phyloP scores from a whole-genome alignment of 2,113 vertebrate genomes.

The Odontesthes bonariensis region DNA sequence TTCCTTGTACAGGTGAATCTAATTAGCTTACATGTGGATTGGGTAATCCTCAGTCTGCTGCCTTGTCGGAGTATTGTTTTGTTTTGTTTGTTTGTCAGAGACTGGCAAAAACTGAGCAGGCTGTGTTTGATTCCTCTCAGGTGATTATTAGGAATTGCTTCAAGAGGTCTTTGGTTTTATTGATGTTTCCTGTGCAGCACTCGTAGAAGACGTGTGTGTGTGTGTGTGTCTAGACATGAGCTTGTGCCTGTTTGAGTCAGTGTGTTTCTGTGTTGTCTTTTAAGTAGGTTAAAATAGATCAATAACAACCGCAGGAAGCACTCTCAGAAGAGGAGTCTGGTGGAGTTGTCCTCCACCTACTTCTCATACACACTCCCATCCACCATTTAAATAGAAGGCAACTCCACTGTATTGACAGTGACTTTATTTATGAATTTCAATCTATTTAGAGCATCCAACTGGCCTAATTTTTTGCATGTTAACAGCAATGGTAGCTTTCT shows the following conservation, averaged over 20 bases:
- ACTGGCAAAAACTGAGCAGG: slow-evolving; percentile 56
- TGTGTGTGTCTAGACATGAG: slow-evolving; percentile 23
- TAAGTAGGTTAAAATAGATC: slow-evolving; percentile 83
- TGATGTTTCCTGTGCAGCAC: slow-evolving; percentile 64
- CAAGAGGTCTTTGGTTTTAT: slow-evolving; percentile 64
- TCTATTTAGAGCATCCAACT: slow-evolving; percentile 49
- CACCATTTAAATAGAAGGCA: slow-evolving; percentile 21
- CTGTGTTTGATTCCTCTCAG: slow-evolving; percentile 74
- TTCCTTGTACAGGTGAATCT: slow-evolving; percentile 63
- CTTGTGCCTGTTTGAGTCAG: slow-evolving; percentile 61
- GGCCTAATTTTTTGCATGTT: slow-evolving; percentile 58
- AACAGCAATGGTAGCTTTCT: slow-evolving; percentile 57
- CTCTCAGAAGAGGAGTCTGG: slow-evolving; percentile 56
- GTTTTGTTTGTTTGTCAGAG: slow-evolving; percentile 65
- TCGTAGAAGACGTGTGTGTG: slow-evolving; percentile 20
- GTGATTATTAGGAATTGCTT: slow-evolving; percentile 76
- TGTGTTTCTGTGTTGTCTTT: slow-evolving; percentile 69
- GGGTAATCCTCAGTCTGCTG: slow-evolving; percentile 66
- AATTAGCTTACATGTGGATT: slow-evolving; percentile 72
- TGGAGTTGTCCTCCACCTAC: slow-evolving; percentile 22
- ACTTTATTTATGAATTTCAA: slow-evolving; percentile 28
- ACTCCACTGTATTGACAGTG: slow-evolving; percentile 42
- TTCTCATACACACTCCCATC: slow-evolving; percentile 18
- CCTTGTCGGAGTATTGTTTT: slow-evolving; percentile 65
- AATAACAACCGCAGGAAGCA: slow-evolving; percentile 72